Percentiles rank a stretch among this genome's conserved stretches.
Evolutionary conservation across 2,888 invertebrate species (phyloP).

Genomic region (Dicyrtomina minuta): DNA sequence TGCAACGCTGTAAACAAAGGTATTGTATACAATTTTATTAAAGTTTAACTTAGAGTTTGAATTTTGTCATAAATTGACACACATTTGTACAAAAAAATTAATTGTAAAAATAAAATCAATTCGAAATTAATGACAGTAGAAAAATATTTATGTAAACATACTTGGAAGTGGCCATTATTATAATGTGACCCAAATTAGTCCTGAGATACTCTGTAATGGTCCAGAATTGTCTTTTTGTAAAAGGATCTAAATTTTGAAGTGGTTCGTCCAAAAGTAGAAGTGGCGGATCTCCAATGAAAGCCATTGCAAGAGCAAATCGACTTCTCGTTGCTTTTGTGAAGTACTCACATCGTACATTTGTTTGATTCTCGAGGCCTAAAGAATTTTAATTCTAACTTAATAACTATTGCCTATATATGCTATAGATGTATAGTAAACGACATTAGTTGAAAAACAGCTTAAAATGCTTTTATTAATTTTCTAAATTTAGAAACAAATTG

Average conservation of each 20-base stretch:
- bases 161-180: conserved; percentile 8
- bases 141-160: neutral
- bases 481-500: too few relatives aligned
- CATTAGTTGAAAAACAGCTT: neutral
- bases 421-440: neutral
- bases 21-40: neutral
- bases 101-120: neutral
- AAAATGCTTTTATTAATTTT: too few relatives aligned
- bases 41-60: neutral
- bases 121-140: neutral
- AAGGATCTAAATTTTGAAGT: conserved; percentile 11
- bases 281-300: conserved; percentile 29
- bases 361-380: conserved; percentile 1
- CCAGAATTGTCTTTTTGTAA: conserved; percentile 27
- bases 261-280: conserved; percentile 28
- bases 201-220: conserved; percentile 4
- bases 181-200: neutral
- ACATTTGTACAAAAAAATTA: neutral
- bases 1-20: neutral
- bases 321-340: conserved; percentile 1
- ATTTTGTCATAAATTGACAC: neutral
- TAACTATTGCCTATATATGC: neutral
- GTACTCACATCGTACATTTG: neutral
- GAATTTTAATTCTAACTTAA: neutral
- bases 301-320: conserved; percentile 13